Evolutionary conservation across 2,113 vertebrate genomes (phyloP).

Genomic region (Copsychus sechellarum): DNA sequence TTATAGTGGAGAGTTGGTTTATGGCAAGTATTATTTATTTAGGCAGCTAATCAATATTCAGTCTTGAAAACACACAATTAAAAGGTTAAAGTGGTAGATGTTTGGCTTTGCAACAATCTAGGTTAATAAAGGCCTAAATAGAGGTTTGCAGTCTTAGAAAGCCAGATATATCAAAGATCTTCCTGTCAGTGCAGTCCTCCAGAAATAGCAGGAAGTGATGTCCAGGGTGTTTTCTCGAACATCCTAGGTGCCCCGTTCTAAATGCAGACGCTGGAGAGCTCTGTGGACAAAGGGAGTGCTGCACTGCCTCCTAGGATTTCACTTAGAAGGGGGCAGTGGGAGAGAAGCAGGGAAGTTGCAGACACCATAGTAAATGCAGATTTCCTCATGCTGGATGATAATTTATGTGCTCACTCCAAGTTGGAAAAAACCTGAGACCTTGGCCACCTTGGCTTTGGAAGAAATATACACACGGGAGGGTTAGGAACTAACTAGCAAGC

Average conservation of each 20-base stretch:
- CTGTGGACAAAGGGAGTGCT: not conserved
- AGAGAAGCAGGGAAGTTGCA: not conserved
- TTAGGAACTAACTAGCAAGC: not conserved
- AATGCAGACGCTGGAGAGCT: not conserved
- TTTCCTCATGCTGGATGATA: not conserved
- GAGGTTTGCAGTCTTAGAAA: not conserved
- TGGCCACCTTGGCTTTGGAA: not conserved
- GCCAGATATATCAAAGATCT: not conserved
- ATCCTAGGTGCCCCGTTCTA: not conserved
- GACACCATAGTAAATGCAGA: not conserved
- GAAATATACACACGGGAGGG: accelerated
- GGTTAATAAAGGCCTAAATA: not conserved
- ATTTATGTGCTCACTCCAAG: not conserved
- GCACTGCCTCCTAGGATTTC: not conserved
- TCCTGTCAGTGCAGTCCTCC: not conserved
- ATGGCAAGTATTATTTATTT: not conserved
- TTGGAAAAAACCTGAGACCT: not conserved
- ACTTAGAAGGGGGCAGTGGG: not conserved
- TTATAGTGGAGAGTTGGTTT: not conserved
- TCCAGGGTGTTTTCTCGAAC: not conserved
- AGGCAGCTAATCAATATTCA: not conserved
- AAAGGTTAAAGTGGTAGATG: not conserved
- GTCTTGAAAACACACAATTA: not conserved
- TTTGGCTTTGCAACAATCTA: not conserved
- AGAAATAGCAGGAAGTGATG: not conserved